Evolutionary conservation across 2,888 invertebrate species (phyloP), one percentile per base, ranked within the genome.

Genomic region (Caenorhabditis sulstoni): DNA sequence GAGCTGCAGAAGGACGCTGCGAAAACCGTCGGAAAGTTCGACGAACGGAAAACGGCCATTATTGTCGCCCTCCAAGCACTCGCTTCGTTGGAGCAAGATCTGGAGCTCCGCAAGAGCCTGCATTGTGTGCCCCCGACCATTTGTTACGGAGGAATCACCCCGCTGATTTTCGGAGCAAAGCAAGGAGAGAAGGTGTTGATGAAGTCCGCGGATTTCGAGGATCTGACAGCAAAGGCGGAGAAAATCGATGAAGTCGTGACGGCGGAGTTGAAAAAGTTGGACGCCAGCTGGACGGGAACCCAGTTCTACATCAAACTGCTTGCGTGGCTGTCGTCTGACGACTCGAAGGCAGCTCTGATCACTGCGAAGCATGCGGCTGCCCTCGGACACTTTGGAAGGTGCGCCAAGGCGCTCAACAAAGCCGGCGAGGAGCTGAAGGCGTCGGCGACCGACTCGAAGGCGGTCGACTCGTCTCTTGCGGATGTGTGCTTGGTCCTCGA

Each of bases 281-380:
- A 79, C 44, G 52, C 16, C 0, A 62, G 71, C 22, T 78, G 77
- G 77, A 78, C 35, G 11, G 67, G 73, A 16, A 47, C 11, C 14
- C 79, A 73, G 39, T 68, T 53, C 55, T 84, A 82, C 53, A 59
- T 76, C n/a, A 80, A 81, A 88, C 92, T 96, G 82, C 93, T 94
- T 86, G 95, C 95, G 91, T 95, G 94, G 91, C 93, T 93, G 1
- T 96, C 96, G 90, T 92, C 94, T 53, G 93, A 92, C 64, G 96
- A 96, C 91, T 90, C 92, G 44, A 95, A 95, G 93, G 94, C 94
- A 55, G 92, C 94, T 53, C 93, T 94, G 88, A 94, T 96, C 90
- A 94, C 89, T 44, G 90, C 91, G 12, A 90, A 90, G 94, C 95
- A 97, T 90, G 94, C 95, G 52, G 93, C 94, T 88, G 93, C 94